Percentiles rank a stretch among this genome's conserved stretches.
Conservation (phyloP, 1,140 invertebrate species). For the Musca domestica region DNA sequence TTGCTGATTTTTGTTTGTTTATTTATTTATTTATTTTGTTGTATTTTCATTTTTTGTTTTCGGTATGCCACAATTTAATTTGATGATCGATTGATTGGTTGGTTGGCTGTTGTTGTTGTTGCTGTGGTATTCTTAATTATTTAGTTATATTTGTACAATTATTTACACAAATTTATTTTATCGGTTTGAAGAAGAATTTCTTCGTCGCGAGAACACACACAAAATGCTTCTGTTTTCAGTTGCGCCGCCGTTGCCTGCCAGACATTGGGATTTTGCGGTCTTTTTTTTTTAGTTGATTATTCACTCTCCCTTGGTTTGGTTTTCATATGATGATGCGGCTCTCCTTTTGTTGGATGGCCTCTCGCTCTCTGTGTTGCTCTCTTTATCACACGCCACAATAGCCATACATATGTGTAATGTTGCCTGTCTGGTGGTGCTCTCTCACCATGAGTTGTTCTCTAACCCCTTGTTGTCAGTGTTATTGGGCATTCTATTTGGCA, state of each 20-base stretch:
- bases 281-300: not conserved
- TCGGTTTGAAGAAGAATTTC: conserved; percentile 43
- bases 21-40: not conserved
- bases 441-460: not conserved
- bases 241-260: conserved; percentile 20
- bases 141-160: conserved; percentile 4
- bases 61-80: conserved; percentile 13
- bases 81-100: not conserved
- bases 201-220: conserved; percentile 50
- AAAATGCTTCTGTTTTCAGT: conserved; percentile 39
- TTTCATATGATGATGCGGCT: not conserved
- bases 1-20: not conserved
- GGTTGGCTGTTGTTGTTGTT: not conserved
- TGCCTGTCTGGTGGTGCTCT: no score
- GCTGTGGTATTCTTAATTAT: conserved; percentile 9
- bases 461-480: no score
- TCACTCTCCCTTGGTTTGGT: not conserved
- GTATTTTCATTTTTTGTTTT: conserved; percentile 1
- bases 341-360: no score
- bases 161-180: conserved; percentile 21
- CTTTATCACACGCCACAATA: no score
- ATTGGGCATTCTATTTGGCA: no score
- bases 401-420: no score
- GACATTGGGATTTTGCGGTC: conserved; percentile 23
- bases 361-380: no score